These are phyloP conservation scores for Sphaeridia pumilis DNA, from an alignment of 2,888 invertebrate species.

Conservation along the genomic window DNA sequence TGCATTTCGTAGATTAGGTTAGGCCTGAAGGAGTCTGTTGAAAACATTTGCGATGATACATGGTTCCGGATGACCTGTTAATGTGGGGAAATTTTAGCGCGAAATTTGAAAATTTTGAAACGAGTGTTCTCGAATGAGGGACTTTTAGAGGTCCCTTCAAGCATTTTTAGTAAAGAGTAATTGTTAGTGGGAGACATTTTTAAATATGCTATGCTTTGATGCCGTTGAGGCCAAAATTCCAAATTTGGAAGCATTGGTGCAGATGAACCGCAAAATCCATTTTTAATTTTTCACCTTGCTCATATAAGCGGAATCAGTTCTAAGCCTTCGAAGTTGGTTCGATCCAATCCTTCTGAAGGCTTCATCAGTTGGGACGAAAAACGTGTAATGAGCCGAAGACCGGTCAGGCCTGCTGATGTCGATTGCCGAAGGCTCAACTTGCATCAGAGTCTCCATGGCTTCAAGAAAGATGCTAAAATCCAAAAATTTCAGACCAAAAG, in stretches of 20 bases:
- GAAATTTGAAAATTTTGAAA: too few relatives aligned
- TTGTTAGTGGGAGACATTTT: too few relatives aligned
- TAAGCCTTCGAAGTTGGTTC: constrained; percentile 37
- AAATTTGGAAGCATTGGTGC: too few relatives aligned
- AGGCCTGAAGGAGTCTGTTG: constrained; percentile 41
- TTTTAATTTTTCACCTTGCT: constrained; percentile 37
- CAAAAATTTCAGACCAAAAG: background rate
- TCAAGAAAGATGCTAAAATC: constrained; percentile 39
- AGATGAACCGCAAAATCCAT: background rate
- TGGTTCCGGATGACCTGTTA: constrained; percentile 42
- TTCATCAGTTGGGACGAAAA: constrained; percentile 56
- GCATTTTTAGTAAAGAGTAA: too few relatives aligned
- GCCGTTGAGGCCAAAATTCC: too few relatives aligned
- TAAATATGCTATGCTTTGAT: too few relatives aligned
- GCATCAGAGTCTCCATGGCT: constrained; percentile 39
- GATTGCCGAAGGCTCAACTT: constrained; percentile 37
- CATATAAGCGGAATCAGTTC: constrained; percentile 38
- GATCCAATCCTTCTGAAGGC: constrained; percentile 52
- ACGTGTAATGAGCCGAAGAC: constrained; percentile 45
- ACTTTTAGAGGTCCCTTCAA: too few relatives aligned
- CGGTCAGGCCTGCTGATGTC: constrained; percentile 33
- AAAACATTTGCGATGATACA: constrained; percentile 42
- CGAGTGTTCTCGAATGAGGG: too few relatives aligned
- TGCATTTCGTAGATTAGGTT: constrained; percentile 39
- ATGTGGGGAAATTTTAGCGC: background rate